Base-by-base conservation (phyloP, 2,888 invertebrate species). In the Leucophora obtusa region DNA sequence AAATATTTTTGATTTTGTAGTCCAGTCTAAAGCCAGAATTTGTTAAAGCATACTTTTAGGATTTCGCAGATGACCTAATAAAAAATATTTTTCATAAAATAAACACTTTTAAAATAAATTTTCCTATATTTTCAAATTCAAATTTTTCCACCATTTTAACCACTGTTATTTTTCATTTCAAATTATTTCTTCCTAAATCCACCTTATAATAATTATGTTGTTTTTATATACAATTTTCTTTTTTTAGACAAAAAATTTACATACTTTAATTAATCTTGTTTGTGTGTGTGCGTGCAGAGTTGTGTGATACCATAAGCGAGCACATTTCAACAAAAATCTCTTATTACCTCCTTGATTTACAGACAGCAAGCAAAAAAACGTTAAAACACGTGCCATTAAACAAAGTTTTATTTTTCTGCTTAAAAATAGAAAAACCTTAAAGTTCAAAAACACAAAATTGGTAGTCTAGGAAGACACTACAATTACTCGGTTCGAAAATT, bases 251-350 rank as follows among this genome's bases (percentile, higher is more conserved):
- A 60, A 58, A 87, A 88, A 87, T 87, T 88, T 87, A 88, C 87
- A 87, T 88, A 86, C 86, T 87, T 87, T 87, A 87, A 87, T 87
- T 87, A 88, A 88, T 87, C 85, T 87, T 87, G 86, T 87, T 88
- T 87, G 85, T 86, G 84, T 80, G 47, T 87, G 85, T 86, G 84
- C 79, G 47, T 62, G 43, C 18, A 35, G 38, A 59, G 54, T 38
- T 69, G 76, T 84, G 85, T 83, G 85, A 83, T 59, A 59, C 58
- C 72, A 68, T 60, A 51, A 74, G 59, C 43, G 4, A 56, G 38
- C 11, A 50, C 53, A 54, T 38, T 43, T 17, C 14, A 51, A 58
- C 54, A 14, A 47, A 47, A 47, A 70, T 59, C 43, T 69, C 68
- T 58, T 11, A 76, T 63, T 68, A 63, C 33, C 76, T 33, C 35